Evolutionary conservation across 2,888 invertebrate species (phyloP).

Genomic region (Pheosia gnoma): DNA sequence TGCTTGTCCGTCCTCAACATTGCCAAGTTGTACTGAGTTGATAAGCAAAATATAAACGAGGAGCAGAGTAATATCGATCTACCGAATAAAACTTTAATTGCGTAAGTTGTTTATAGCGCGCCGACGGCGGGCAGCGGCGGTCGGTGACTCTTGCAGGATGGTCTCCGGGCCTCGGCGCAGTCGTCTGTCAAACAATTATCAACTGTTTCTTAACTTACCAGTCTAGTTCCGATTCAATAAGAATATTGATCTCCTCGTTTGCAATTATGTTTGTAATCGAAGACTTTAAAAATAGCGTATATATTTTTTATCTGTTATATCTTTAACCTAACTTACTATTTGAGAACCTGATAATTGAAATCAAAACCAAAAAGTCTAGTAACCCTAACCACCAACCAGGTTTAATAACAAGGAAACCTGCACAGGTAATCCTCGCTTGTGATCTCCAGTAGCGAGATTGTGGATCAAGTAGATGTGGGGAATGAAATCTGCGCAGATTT

Average conservation of each 20-base stretch:
- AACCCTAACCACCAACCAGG: neutral
- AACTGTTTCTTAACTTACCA: slow-evolving; percentile 49
- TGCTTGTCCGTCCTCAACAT: slow-evolving; percentile 37
- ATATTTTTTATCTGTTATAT: no score
- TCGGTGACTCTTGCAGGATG: slow-evolving; percentile 49
- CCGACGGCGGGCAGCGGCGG: slow-evolving; percentile 55
- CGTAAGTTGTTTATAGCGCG: slow-evolving; percentile 75
- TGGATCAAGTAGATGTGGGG: slow-evolving; percentile 51
- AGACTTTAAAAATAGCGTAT: neutral
- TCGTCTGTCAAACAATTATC: slow-evolving; percentile 49
- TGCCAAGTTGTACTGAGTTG: slow-evolving; percentile 46
- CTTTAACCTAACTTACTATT: no score
- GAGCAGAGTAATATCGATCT: slow-evolving; percentile 66
- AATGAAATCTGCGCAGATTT: slow-evolving; percentile 68
- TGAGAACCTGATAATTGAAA: neutral
- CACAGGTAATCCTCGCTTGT: slow-evolving; percentile 30
- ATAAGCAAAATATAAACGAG: slow-evolving; percentile 64
- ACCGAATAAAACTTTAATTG: slow-evolving; percentile 79
- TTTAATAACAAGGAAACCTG: neutral
- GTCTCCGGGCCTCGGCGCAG: slow-evolving; percentile 31
- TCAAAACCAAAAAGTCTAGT: neutral
- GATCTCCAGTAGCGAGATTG: slow-evolving; percentile 47
- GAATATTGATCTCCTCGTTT: slow-evolving; percentile 2
- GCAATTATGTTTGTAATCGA: neutral
- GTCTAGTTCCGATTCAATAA: slow-evolving; percentile 47